Conservation (phyloP, 2,888 invertebrate species). For the Drosophila monieri region DNA sequence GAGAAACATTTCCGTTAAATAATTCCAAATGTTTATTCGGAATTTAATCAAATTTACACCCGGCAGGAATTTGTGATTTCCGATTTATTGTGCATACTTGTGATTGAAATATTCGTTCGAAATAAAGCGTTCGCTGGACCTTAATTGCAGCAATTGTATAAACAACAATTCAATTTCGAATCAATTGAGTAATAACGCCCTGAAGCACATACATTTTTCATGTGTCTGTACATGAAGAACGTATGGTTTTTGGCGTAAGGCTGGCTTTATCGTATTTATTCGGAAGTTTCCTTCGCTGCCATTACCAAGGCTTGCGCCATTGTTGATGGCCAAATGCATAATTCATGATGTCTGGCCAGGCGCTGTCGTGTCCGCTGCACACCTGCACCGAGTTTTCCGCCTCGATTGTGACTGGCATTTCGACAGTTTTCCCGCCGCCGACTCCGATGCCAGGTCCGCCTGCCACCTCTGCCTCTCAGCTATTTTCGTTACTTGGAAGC, state of each 20-base stretch:
- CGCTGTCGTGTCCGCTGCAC: constrained; percentile 31
- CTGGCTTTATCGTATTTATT: constrained; percentile 14
- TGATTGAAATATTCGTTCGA: constrained; percentile 37
- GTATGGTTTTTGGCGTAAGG: constrained; percentile 1
- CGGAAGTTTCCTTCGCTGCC: constrained; percentile 29
- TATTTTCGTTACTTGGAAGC: constrained; percentile 57
- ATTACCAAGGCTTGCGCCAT: constrained; percentile 54
- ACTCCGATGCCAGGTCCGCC: background rate
- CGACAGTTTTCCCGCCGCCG: constrained; percentile 60
- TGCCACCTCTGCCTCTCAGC: constrained; percentile 50
- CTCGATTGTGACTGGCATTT: constrained; percentile 61
- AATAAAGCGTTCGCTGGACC: constrained; percentile 16
- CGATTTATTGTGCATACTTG: constrained; percentile 14
- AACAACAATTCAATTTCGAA: constrained; percentile 10
- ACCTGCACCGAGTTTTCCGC: constrained; percentile 22
- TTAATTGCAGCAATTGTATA: constrained; percentile 41
- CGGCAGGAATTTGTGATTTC: constrained; percentile 1
- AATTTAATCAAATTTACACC: constrained; percentile 16
- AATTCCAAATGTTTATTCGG: constrained; percentile 24
- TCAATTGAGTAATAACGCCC: constrained; percentile 23
- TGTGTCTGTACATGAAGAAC: background rate
- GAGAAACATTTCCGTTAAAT: background rate
- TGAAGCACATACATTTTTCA: background rate
- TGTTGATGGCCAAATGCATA: constrained; percentile 63
- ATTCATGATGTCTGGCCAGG: constrained; percentile 52